Evolutionary conservation across 2,888 invertebrate species (phyloP).

Genomic region (Pheosia tremula): DNA sequence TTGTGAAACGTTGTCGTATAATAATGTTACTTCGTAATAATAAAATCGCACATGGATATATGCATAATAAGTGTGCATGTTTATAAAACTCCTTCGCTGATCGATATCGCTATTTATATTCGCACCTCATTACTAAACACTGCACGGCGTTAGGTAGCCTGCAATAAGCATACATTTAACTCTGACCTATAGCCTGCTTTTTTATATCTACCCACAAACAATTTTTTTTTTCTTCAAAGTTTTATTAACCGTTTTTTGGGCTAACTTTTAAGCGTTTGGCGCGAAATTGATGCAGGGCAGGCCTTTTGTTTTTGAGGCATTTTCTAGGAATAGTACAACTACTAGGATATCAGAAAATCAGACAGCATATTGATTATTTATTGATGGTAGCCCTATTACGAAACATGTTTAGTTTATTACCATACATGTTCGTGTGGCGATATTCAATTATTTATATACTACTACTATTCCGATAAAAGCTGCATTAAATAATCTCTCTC

Average conservation of each 20-base stretch:
- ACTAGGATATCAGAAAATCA: neutral
- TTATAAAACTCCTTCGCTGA: neutral
- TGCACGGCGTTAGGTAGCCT: conserved; percentile 10
- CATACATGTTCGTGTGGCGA: neutral
- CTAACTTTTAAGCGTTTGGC: too few species aligned
- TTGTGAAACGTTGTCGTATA: neutral
- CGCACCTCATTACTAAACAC: conserved; percentile 23
- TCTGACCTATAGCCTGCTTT: conserved; percentile 17
- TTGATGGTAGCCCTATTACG: too few species aligned
- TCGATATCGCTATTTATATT: conserved; percentile 21
- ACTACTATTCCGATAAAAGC: too few species aligned
- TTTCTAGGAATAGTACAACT: too few species aligned
- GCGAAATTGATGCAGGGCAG: too few species aligned
- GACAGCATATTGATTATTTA: neutral
- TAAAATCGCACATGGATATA: too few species aligned
- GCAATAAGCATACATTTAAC: conserved; percentile 25
- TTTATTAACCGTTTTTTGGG: neutral
- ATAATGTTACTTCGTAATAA: too few species aligned
- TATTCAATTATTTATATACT: too few species aligned
- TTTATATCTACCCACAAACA: conserved; percentile 8
- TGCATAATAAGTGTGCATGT: too few species aligned
- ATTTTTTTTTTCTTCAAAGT: conserved; percentile 6
- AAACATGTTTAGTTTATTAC: neutral
- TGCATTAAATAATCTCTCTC: conserved; percentile 20
- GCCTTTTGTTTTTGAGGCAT: too few species aligned